Evolutionary conservation across 2,888 invertebrate genomes (phyloP), one percentile per base, ranked within the genome.

Genomic region (Bursaphelenchus okinawaensis): DNA sequence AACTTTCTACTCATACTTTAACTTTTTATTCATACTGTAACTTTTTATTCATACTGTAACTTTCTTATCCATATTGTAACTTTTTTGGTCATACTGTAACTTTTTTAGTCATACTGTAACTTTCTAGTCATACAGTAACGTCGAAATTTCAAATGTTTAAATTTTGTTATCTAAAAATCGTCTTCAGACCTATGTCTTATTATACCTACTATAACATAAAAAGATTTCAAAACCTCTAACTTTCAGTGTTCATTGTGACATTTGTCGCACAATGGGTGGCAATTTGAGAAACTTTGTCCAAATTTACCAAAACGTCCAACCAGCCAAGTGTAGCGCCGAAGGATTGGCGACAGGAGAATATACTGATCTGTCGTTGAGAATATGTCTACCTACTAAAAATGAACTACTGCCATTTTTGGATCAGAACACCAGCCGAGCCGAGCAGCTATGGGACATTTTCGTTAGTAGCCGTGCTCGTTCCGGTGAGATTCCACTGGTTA

Each of bases 391-490:
- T 40, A 76, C 75, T 40, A 80, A 78, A 63, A 76, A 75, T 59
- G 81, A 81, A 62, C 73, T 81, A 23, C 71, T 81, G 51, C 81
- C 81, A 27, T 82, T 81, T 75, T 70, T 81, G 8, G 82, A 81
- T 66, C 61, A 78, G 75, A 81, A 82, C 61, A 68, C 77, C 23
- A 72, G 68, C 52, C 75, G 81, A 52, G 81, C 81, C 22, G 76
- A 82, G 65, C 78, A 81, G 63, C 71, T 82, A 12, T 82, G 81
- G 80, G 78, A 82, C 56, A 72, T 81, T 20, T 82, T 81, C 56
- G 75, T 82, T 52, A 76, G 75, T 71, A 76, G 76, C 55, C 73
- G 80, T 52, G 79, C 80, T 27, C 74, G 81, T 51, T 71, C 71
- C 16, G 73, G 73, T 24, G 81, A 81, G 65, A 79, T 80, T 57